Conservation (phyloP, 2,113 vertebrate genomes). For the Hiodon alosoides region DNA sequence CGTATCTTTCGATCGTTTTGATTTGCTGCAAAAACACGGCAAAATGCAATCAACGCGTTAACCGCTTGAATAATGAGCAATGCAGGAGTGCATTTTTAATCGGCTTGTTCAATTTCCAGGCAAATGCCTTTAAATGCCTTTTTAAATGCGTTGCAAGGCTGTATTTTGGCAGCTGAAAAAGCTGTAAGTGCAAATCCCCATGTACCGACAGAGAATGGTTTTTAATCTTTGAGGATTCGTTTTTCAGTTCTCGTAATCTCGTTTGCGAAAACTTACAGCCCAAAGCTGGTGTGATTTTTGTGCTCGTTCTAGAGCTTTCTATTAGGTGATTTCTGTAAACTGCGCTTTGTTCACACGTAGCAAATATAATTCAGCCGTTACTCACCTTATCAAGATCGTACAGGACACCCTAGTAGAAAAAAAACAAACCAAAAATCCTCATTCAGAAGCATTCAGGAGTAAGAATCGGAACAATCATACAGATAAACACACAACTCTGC, state of each 20-base stretch:
- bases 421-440: slow-evolving; percentile 21
- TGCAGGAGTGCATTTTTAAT: not conserved
- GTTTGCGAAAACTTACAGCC: no score
- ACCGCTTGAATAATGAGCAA: not conserved
- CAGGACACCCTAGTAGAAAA: slow-evolving; percentile 79
- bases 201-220: no score
- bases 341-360: no score
- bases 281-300: not conserved
- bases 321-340: no score
- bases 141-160: no score
- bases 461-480: not conserved
- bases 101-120: not conserved
- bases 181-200: no score
- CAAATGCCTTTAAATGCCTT: not conserved
- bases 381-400: slow-evolving; percentile 97
- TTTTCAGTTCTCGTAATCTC: no score
- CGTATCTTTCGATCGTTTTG: slow-evolving; percentile 89
- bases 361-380: not conserved
- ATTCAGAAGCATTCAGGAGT: not conserved
- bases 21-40: slow-evolving; percentile 79
- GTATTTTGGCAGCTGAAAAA: no score
- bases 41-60: not conserved
- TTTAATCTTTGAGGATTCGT: no score
- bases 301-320: not conserved
- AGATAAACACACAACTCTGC: not conserved